A percentile compares a stretch with the other conserved stretches of the same genome.
Evolutionary conservation across 2,797 vertebrate species (phyloP).

Genomic region (Gymnoscopelus microlampas): DNA sequence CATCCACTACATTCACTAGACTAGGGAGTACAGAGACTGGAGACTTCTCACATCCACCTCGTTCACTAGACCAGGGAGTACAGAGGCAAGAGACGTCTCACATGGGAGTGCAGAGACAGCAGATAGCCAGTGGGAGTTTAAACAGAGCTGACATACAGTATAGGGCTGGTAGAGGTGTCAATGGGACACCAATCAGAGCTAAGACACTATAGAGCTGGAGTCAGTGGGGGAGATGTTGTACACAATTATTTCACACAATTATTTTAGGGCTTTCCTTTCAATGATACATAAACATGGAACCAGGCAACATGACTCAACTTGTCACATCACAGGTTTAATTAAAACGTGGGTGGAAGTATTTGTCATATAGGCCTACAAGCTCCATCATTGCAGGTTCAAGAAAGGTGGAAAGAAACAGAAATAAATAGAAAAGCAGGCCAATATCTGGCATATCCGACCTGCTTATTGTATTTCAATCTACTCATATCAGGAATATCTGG

Average conservation of each 20-base stretch:
- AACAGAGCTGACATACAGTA: no score
- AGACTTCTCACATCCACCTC: constrained; percentile 18
- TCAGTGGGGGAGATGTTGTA: not conserved
- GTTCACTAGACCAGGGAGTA: not conserved
- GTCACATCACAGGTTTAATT: no score
- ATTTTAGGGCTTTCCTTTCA: not conserved
- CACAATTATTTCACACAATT: no score
- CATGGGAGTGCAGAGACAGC: no score
- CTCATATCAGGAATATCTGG: no score
- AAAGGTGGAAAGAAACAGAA: no score
- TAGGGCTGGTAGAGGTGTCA: not conserved
- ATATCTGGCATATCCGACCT: not conserved
- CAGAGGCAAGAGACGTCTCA: not conserved
- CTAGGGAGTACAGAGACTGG: not conserved
- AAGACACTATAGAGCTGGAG: not conserved
- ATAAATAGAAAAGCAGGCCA: no score
- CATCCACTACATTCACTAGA: constrained; percentile 1
- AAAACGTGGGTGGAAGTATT: no score
- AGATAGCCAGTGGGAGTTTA: no score
- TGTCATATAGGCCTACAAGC: no score
- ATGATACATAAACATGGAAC: constrained; percentile 10
- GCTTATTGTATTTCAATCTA: not conserved
- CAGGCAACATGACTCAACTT: not conserved
- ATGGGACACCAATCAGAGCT: not conserved
- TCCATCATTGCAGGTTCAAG: no score